Evolutionary conservation across 2,888 invertebrate genomes (phyloP).

Genomic region (Lepidochitona cinerea): DNA sequence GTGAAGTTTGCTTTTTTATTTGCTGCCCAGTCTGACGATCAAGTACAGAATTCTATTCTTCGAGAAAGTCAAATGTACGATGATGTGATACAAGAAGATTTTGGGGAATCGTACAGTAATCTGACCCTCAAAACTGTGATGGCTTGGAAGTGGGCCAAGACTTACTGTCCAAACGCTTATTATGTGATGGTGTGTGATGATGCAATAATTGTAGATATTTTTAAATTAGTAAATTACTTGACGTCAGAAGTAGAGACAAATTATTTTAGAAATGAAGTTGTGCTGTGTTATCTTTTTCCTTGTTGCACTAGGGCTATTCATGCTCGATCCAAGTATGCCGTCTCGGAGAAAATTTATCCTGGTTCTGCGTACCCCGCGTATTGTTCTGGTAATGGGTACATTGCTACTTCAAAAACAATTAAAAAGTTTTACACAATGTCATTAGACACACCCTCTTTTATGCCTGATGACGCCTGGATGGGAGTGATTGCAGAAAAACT

Average conservation of each 20-base stretch:
- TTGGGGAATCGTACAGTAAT: constrained; percentile 16
- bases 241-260: background rate
- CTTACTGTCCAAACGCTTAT: constrained; percentile 13
- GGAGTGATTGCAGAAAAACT: constrained; percentile 29
- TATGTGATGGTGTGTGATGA: constrained; percentile 27
- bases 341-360: constrained; percentile 9
- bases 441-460: constrained; percentile 31
- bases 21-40: background rate
- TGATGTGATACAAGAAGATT: constrained; percentile 22
- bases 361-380: constrained; percentile 25
- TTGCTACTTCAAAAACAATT: constrained; percentile 14
- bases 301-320: constrained; percentile 20
- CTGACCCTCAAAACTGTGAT: constrained; percentile 19
- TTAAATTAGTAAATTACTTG: constrained; percentile 20
- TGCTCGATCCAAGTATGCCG: constrained; percentile 5
- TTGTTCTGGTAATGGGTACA: constrained; percentile 23
- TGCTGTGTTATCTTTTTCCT: constrained; percentile 24
- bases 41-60: background rate
- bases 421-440: constrained; percentile 21
- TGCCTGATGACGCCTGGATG: constrained; percentile 33
- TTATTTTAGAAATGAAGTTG: background rate
- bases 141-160: constrained; percentile 20
- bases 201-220: constrained; percentile 25
- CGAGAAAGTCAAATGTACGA: constrained; percentile 11
- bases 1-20: constrained; percentile 21